These are phyloP conservation scores for Abrostola triplasia DNA, from an alignment of 2,888 invertebrate species.

Conservation along the genomic window DNA sequence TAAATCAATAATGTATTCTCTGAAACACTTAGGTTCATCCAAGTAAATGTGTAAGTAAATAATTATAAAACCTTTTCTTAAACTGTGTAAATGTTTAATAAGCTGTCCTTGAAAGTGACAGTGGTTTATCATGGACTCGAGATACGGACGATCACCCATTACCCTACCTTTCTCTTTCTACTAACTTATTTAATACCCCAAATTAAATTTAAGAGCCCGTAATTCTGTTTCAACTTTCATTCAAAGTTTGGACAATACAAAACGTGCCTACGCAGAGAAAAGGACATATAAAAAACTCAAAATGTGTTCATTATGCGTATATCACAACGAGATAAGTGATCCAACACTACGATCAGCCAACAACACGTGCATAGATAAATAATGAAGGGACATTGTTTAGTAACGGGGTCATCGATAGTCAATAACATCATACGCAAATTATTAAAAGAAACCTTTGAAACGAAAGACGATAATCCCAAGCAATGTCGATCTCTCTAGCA, in stretches of 20 bases:
- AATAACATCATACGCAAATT: constrained; percentile 29
- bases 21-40: too few species aligned
- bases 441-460: constrained; percentile 19
- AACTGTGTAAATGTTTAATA: too few species aligned
- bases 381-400: constrained; percentile 23
- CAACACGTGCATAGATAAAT: constrained; percentile 14
- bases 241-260: neutral
- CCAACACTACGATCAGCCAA: constrained; percentile 5
- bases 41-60: too few species aligned
- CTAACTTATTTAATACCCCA: too few species aligned
- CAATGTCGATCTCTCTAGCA: constrained; percentile 3
- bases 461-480: constrained; percentile 2
- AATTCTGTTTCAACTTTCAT: neutral
- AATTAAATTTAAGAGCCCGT: neutral
- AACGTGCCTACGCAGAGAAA: neutral
- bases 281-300: constrained; percentile 2
- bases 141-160: too few species aligned
- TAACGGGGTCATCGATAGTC: constrained; percentile 26
- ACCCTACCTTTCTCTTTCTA: too few species aligned
- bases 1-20: too few species aligned
- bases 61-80: too few species aligned
- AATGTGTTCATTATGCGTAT: constrained; percentile 11
- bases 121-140: too few species aligned
- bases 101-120: too few species aligned
- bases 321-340: constrained; percentile 11